Evolutionary conservation across 2,113 vertebrate genomes (phyloP), one percentile per base, ranked within the genome.

Genomic region (Macrotus californicus): DNA sequence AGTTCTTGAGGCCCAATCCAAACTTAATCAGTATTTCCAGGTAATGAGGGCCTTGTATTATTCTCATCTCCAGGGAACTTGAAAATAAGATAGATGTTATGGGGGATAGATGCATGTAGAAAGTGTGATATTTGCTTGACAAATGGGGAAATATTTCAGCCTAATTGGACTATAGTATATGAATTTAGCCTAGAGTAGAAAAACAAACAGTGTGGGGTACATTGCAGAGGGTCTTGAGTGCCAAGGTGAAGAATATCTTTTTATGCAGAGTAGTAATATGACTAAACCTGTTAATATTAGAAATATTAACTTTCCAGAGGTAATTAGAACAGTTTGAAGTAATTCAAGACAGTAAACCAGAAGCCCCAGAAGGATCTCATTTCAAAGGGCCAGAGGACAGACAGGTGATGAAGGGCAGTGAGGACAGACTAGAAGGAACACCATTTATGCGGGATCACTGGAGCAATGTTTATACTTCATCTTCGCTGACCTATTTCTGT

Each of bases 241-340:
- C 56, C 69, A 31, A n/a, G 15, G 10, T 26, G 8, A 83, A 70
- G 22, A 87, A 29, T 31, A 54, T 24, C 3, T 87, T 91, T 83
- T 21, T 64, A n/a, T 34, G 43, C 26, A 91, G 34, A 50, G 16
- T 81, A 70, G 22, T 67, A 50, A 88, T 31, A n/a, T 75, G 56
- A 92, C 73, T 84, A 80, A 73, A 80, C 87, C 43, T 93, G 26
- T 72, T 29, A 77, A 34, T 34, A 50, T 83, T 66, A 76, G 69
- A 84, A 93, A 80, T 77, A 92, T 19, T 81, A 66, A 79, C 72
- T 89, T 97, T 34, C 52, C 64, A 67, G 59, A 72, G 24, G 9
- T 84, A 80, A 96, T 81, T 93, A 83, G 39, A 76, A 61, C 1
- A 94, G 54, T 76, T 59, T 85, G 34, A 94, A 90, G 84, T 64